Conservation (phyloP, 2,113 vertebrate genomes). For the Limnothrissa miodon region DNA sequence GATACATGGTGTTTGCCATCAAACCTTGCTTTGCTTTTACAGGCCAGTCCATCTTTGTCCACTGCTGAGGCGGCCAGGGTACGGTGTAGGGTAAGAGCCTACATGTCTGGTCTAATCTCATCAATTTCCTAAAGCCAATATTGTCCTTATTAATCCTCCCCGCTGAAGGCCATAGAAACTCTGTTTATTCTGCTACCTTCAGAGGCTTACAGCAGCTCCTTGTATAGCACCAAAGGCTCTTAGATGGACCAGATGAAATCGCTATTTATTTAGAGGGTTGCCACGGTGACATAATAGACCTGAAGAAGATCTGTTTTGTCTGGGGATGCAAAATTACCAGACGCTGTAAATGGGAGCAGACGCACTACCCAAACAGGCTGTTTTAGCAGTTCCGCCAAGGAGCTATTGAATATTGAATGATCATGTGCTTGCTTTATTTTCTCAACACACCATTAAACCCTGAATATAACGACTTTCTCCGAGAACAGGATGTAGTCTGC, state of each 20-base stretch:
- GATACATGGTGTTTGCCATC: neutral
- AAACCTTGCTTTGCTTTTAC: neutral
- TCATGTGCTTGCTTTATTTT: neutral
- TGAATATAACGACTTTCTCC: neutral
- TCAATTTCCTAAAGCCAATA: slow-evolving; percentile 61
- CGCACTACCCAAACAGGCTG: slow-evolving; percentile 33
- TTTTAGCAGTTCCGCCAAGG: slow-evolving; percentile 13
- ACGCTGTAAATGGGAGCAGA: neutral
- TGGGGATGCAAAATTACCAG: slow-evolving; percentile 53
- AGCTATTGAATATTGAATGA: slow-evolving; percentile 36
- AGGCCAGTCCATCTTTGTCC: neutral
- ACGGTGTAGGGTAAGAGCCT: neutral
- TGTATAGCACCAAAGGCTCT: slow-evolving; percentile 47
- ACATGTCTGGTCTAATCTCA: slow-evolving; percentile 46
- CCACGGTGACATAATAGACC: slow-evolving; percentile 55
- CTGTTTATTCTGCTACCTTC: slow-evolving; percentile 34
- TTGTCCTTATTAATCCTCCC: slow-evolving; percentile 57
- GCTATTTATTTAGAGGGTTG: slow-evolving; percentile 57
- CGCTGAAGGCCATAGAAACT: slow-evolving; percentile 17
- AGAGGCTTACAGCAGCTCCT: slow-evolving; percentile 48
- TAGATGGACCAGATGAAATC: slow-evolving; percentile 44
- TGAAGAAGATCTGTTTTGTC: slow-evolving; percentile 40
- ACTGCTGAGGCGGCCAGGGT: neutral
- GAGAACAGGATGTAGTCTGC: neutral
- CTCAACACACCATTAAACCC: neutral